Evolutionary conservation across 1,140 invertebrate species (phyloP).

Genomic region (Procambarus virginalis): DNA sequence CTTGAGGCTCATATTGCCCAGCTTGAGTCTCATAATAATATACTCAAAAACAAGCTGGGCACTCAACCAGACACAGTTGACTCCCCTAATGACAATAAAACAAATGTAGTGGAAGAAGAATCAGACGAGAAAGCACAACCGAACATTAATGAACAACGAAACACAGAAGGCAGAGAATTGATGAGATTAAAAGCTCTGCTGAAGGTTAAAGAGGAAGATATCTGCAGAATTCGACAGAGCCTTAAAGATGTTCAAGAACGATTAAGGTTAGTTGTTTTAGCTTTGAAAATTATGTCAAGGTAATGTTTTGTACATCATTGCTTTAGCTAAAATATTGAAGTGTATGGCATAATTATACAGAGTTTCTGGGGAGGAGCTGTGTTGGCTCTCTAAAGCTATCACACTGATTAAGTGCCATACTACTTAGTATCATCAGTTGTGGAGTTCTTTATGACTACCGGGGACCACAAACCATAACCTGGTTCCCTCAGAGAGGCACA

Average conservation of each 20-base stretch:
- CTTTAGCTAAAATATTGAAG: too few relatives aligned
- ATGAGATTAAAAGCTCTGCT: conserved; percentile 14
- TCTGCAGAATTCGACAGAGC: conserved; percentile 1
- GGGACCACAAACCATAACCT: too few relatives aligned
- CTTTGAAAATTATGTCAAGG: neutral
- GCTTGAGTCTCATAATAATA: neutral
- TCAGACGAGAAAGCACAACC: conserved; percentile 29
- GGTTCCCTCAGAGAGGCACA: too few relatives aligned
- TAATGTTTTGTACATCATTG: too few relatives aligned
- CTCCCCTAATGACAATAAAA: neutral
- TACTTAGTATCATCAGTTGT: too few relatives aligned
- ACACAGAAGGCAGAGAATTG: conserved; percentile 11
- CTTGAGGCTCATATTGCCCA: conserved; percentile 17
- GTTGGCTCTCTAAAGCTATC: too few relatives aligned
- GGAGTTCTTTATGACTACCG: too few relatives aligned
- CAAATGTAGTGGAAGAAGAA: conserved; percentile 10
- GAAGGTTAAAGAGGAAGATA: conserved; percentile 28
- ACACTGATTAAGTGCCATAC: too few relatives aligned
- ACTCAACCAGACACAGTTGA: neutral
- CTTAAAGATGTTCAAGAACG: conserved; percentile 39
- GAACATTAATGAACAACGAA: conserved; percentile 41
- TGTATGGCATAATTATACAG: too few relatives aligned
- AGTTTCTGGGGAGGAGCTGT: too few relatives aligned
- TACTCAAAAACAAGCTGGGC: neutral
- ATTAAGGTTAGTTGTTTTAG: conserved; percentile 25